Evolutionary conservation across 2,113 vertebrate species (phyloP), one percentile per base, ranked within the genome.

Genomic region (Embiotoca jacksoni): DNA sequence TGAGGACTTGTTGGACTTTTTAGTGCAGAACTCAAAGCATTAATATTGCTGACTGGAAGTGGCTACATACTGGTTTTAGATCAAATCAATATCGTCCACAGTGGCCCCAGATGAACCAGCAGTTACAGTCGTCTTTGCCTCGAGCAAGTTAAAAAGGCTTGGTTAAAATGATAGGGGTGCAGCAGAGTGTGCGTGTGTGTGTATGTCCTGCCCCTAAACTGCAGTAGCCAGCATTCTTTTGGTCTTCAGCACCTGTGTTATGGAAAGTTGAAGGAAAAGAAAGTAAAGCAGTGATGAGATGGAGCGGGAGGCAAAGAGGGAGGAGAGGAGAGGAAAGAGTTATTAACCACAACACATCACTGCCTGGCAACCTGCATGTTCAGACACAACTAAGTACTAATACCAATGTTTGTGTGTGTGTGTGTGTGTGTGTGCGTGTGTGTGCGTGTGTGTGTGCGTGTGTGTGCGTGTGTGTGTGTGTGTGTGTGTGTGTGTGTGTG

Each of bases 331-430:
- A 67, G 84, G 75, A 77, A 86, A 83, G 59, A 55, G 73, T 85
- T 89, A 90, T 91, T 82, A 91, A 85, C 83, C 80, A 81, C 85
- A 90, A 69, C 73, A 78, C 71, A 70, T 81, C 80, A 81, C 76
- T 9, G 15, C 79, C 72, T 82, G 88, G 84, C 85, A 90, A 82
- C 82, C 75, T 81, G 73, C 92, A 59, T 92, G 91, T 86, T 82
- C 81, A 66, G 86, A 90, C 91, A 80, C 81, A 86, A 72, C 64
- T 55, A 57, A 58, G 80, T 72, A 53, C 79, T 77, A 71, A 75
- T 59, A 73, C 44, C 72, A 56, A 35, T 30, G 57, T 41, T 13
- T n/a, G 47, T 85, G 80, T 32, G 41, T 49, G 69, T 74, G 46
- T 72, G 70, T 47, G 53, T 56, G 72, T 44, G 68, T 39, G 68